Evolutionary conservation across 2,113 vertebrate genomes (phyloP).

Genomic region (Hoplias malabaricus): DNA sequence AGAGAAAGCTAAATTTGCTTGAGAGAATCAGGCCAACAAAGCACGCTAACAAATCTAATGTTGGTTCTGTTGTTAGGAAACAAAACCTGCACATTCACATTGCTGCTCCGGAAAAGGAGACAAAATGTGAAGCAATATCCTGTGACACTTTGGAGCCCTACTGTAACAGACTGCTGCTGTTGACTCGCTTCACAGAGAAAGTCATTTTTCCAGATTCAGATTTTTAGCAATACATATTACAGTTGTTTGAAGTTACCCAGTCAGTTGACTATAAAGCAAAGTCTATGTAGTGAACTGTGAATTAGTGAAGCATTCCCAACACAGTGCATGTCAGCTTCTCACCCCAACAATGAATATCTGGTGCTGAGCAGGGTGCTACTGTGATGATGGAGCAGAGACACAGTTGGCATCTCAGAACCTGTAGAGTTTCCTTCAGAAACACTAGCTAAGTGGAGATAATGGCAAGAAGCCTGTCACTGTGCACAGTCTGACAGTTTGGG

Average conservation of each 20-base stretch:
- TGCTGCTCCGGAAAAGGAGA: not conserved
- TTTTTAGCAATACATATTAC: not conserved
- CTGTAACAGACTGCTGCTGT: not conserved
- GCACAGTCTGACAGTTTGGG: not conserved
- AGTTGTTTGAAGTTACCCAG: not conserved
- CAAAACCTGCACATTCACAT: too few species aligned
- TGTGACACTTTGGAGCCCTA: not conserved
- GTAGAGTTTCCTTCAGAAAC: constrained; percentile 41
- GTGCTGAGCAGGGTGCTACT: not conserved
- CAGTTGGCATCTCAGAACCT: constrained; percentile 11
- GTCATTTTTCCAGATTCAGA: not conserved
- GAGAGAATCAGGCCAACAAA: not conserved
- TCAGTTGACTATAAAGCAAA: not conserved
- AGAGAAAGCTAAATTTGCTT: not conserved
- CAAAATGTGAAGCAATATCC: not conserved
- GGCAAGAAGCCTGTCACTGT: not conserved
- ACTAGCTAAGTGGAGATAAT: constrained; percentile 38
- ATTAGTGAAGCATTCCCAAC: not conserved
- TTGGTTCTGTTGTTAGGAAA: not conserved
- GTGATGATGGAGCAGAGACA: not conserved
- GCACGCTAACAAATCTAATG: not conserved
- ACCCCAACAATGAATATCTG: not conserved
- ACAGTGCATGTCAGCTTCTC: not conserved
- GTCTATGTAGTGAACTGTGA: not conserved
- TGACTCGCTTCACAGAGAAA: not conserved